Evolutionary conservation across 2,888 invertebrate species (phyloP), one percentile per base, ranked within the genome.

Genomic region (Morinoia aosen): DNA sequence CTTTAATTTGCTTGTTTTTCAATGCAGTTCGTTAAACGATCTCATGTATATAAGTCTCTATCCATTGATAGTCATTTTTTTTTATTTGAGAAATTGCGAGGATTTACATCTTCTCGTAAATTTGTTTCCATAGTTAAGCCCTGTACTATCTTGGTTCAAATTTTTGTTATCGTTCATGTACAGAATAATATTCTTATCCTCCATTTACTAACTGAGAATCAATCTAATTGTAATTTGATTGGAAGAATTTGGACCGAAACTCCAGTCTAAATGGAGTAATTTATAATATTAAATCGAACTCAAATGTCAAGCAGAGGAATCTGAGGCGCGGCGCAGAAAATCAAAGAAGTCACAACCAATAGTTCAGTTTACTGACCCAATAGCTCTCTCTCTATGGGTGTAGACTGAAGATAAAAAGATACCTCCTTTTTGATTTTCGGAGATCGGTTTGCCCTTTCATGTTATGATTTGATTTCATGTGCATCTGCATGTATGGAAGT

Each of bases 401-500:
- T 76, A 8, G 76, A 76, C 33, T 33, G 76, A 10, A 76, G 10
- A 33, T 33, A 33, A 76, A 33, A 33, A 76, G 48, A 19, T 76
- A 12, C 8, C 76, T 33, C 25, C 33, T 76, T 61, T 76, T 76
- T 76, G 76, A 76, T 25, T 76, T 76, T 76, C 76, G 14, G 33
- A 33, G 33, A 76, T 76, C 76, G 25, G 33, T 76, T 76, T 33
- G 25, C 76, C 25, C 76, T 76, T 76, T 76, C 25, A 76, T 33
- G 76, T 19, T 76, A 14, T 76, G 76, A 76, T 76, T 76, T 33
- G 33, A 76, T 76, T 76, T 76, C 76, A 16, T 33, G 8, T 33
- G 76, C 76, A 76, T 76, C 76, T 76, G 25, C 76, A 76, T 76
- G 76, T 76, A 76, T 76, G 76, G 76, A 76, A 76, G 76, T 76